Evolutionary conservation across 2,113 vertebrate species (phyloP).

Genomic region (Hippocampus barbouri): DNA sequence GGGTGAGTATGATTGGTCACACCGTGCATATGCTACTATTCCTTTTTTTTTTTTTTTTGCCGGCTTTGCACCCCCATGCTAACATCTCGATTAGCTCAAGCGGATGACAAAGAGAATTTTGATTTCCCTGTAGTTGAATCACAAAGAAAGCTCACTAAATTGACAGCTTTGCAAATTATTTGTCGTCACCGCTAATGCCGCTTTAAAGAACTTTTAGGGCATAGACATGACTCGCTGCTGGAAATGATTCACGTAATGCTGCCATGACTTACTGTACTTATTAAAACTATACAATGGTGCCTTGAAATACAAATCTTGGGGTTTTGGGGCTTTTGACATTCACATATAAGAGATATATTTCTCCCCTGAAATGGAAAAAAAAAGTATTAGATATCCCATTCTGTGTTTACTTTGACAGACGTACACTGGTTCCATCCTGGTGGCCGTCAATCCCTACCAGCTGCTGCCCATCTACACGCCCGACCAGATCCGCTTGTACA

Average conservation of each 20-base stretch:
- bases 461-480: conserved; percentile 94
- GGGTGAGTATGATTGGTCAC: conserved; percentile 75
- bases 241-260: background rate
- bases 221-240: background rate
- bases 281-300: too few relatives aligned
- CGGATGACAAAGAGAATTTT: background rate
- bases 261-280: background rate
- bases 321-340: too few relatives aligned
- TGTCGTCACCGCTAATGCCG: background rate
- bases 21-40: background rate
- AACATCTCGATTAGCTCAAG: background rate
- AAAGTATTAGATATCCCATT: too few relatives aligned
- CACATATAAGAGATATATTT: too few relatives aligned
- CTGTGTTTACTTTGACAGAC: conserved; percentile 71
- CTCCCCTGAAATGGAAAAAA: too few relatives aligned
- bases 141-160: background rate
- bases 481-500: conserved; percentile 95
- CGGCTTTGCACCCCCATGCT: background rate
- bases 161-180: background rate
- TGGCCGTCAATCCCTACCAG: conserved; percentile 97
- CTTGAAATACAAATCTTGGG: too few relatives aligned
- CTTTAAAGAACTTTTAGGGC: background rate
- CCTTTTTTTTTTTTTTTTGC: too few relatives aligned
- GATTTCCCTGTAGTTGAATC: background rate
- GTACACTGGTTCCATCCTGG: conserved; percentile 93